Evolutionary conservation across 2,113 vertebrate species (phyloP).

Genomic region (Pipa parva): DNA sequence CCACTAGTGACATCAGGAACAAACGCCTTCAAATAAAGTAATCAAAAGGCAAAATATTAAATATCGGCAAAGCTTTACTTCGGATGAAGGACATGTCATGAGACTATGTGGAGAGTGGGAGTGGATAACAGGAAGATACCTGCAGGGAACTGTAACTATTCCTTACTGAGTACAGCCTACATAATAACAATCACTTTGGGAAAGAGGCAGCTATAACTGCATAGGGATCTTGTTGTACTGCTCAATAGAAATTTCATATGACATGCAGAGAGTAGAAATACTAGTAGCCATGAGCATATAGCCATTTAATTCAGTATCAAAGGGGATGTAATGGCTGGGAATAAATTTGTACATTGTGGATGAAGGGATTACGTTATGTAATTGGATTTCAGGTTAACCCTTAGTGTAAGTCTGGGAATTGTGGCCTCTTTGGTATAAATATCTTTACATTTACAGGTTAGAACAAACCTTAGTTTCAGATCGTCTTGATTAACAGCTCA

Average conservation of each 20-base stretch:
- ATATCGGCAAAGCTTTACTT: conserved; percentile 2
- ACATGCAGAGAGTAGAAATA: neutral
- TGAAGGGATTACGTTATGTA: neutral
- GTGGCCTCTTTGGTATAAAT: too few relatives aligned
- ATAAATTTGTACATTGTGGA: neutral
- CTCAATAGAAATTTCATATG: neutral
- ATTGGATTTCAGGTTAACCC: too few relatives aligned
- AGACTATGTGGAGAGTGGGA: neutral
- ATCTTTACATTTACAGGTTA: too few relatives aligned
- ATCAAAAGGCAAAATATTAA: neutral
- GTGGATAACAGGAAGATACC: neutral
- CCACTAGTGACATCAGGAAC: neutral
- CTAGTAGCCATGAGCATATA: neutral
- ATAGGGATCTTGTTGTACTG: neutral
- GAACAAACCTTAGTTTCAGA: too few relatives aligned
- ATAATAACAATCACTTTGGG: conserved; percentile 5
- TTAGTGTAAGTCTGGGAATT: too few relatives aligned
- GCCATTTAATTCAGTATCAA: neutral
- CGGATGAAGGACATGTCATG: neutral
- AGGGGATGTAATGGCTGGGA: neutral
- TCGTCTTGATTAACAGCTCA: too few relatives aligned
- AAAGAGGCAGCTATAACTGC: neutral
- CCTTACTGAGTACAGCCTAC: neutral
- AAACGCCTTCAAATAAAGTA: neutral
- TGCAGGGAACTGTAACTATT: neutral